phyloP scores from a whole-genome alignment of 2,113 vertebrate genomes.

The Stegastes partitus region DNA sequence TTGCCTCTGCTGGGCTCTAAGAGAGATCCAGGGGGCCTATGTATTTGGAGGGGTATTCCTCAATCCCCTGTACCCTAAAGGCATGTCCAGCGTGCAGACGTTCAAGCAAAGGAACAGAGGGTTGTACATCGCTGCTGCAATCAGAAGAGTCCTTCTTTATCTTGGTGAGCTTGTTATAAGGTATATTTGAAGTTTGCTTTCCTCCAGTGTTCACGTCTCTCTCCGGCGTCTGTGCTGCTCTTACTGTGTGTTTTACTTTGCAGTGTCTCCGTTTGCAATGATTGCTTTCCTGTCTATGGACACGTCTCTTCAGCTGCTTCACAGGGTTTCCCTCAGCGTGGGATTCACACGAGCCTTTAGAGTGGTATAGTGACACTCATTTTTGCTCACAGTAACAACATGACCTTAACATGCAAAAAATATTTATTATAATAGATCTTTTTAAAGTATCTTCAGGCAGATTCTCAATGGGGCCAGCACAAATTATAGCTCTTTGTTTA shows the following conservation, averaged over 20 bases:
- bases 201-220: not conserved
- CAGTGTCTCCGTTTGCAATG: conserved; percentile 96
- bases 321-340: conserved; percentile 89
- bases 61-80: conserved; percentile 95
- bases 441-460: not conserved
- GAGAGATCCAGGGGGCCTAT: conserved; percentile 93
- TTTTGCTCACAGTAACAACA: not conserved
- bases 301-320: conserved; percentile 87
- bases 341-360: conserved; percentile 96
- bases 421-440: not conserved
- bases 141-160: conserved; percentile 92
- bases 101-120: conserved; percentile 90
- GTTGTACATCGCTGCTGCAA: conserved; percentile 88
- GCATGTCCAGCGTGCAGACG: conserved; percentile 86
- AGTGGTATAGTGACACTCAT: conserved; percentile 84
- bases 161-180: conserved; percentile 87
- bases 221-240: not conserved
- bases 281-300: conserved; percentile 95
- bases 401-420: not conserved
- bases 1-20: conserved; percentile 87
- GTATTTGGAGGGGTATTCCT: conserved; percentile 91
- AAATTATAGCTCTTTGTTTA: conserved; percentile 3
- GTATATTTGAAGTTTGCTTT: not conserved
- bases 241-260: conserved; percentile 70
- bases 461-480: not conserved